A percentile compares a stretch with the other conserved stretches of the same genome.
Conservation (phyloP, 2,797 vertebrate species). For the Cryptoprocta ferox region DNA sequence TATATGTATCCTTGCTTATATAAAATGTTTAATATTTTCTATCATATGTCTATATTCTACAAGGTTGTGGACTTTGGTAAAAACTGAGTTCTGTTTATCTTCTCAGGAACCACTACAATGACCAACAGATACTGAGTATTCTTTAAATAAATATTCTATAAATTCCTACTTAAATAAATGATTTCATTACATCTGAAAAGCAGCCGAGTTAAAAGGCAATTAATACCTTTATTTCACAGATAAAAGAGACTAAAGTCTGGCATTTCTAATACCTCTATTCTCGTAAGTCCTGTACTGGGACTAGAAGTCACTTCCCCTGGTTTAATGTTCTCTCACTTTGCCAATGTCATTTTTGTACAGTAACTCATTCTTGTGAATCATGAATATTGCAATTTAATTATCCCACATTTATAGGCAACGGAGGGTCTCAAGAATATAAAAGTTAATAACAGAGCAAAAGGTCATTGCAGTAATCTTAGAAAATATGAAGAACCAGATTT, state of each 20-base stretch:
- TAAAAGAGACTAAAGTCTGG: neutral
- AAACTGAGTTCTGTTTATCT: neutral
- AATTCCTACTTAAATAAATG: neutral
- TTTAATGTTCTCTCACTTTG: slow-evolving; percentile 26
- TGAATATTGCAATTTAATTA: slow-evolving; percentile 45
- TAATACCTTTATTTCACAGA: neutral
- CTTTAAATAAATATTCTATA: neutral
- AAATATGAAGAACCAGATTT: slow-evolving; percentile 37
- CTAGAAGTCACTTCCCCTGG: neutral
- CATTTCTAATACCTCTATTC: neutral
- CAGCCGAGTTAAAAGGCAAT: neutral
- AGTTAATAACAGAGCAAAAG: slow-evolving; percentile 52
- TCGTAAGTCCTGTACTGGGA: neutral
- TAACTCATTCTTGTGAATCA: slow-evolving; percentile 31
- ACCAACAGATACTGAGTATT: neutral
- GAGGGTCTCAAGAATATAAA: slow-evolving; percentile 33
- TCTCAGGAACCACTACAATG: neutral
- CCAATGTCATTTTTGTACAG: neutral
- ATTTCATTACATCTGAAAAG: neutral
- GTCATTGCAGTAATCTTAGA: slow-evolving; percentile 19
- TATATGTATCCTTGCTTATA: neutral
- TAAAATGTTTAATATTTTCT: neutral
- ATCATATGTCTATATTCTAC: neutral
- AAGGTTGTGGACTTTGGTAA: neutral
- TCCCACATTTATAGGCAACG: neutral